Conservation (phyloP, 2,797 vertebrate genomes). For the Pagetopsis macropterus region DNA sequence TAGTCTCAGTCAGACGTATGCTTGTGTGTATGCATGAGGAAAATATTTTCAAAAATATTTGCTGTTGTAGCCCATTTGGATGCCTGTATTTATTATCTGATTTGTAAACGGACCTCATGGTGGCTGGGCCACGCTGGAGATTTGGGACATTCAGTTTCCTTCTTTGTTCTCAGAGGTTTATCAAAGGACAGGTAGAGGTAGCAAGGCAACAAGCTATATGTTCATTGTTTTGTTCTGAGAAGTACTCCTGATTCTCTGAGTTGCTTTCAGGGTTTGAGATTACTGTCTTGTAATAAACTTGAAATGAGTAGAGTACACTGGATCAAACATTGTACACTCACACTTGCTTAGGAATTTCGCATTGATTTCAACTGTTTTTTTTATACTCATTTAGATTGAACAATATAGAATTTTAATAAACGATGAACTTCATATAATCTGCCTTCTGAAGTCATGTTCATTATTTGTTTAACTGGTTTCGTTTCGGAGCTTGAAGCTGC, state of each 20-base stretch:
- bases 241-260: slow-evolving; percentile 65
- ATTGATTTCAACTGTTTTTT: slow-evolving; percentile 65
- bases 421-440: slow-evolving; percentile 67
- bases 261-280: slow-evolving; percentile 73
- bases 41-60: slow-evolving; percentile 69
- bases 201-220: slow-evolving; percentile 43
- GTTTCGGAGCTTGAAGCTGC: slow-evolving; percentile 36
- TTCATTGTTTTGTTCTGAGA: slow-evolving; percentile 68
- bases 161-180: slow-evolving; percentile 76
- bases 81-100: slow-evolving; percentile 85
- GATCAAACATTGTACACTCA: slow-evolving; percentile 76
- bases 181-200: slow-evolving; percentile 69
- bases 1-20: slow-evolving; percentile 73
- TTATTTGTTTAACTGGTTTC: slow-evolving; percentile 44
- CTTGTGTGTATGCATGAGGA: slow-evolving; percentile 77
- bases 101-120: slow-evolving; percentile 76
- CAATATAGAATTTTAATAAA: slow-evolving; percentile 78
- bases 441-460: slow-evolving; percentile 66
- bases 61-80: slow-evolving; percentile 72
- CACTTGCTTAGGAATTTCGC: slow-evolving; percentile 72
- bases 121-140: slow-evolving; percentile 84
- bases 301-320: slow-evolving; percentile 84
- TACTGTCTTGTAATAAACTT: slow-evolving; percentile 82
- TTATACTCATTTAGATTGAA: slow-evolving; percentile 69
- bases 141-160: slow-evolving; percentile 69